Evolutionary conservation across 2,797 vertebrate species (phyloP).

Genomic region (Phrynocephalus forsythii): DNA sequence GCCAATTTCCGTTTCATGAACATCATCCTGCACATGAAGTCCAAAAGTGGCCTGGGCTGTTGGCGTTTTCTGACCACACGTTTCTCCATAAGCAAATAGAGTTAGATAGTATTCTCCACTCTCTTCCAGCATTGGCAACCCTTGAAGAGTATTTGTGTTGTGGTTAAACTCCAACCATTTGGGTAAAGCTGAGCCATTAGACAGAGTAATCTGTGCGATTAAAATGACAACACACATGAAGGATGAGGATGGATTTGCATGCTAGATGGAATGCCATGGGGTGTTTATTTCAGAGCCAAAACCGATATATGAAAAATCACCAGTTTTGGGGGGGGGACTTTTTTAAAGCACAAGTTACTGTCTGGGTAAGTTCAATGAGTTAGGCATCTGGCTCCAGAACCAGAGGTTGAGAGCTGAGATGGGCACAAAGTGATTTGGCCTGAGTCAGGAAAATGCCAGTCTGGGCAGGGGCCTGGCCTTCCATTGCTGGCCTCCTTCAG

Average conservation of each 20-base stretch:
- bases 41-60: constrained; percentile 41
- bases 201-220: constrained; percentile 62
- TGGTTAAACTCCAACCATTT: constrained; percentile 66
- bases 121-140: constrained; percentile 65
- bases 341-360: neutral
- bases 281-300: neutral
- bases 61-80: rapidly evolving
- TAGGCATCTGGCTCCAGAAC: no score
- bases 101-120: constrained; percentile 51
- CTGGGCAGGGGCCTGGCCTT: no score
- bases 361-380: no score
- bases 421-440: no score
- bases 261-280: neutral
- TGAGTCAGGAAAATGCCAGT: no score
- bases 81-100: constrained; percentile 19
- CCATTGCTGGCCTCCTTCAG: no score
- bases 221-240: rapidly evolving
- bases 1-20: neutral
- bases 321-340: neutral
- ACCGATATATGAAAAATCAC: neutral
- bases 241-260: constrained; percentile 4
- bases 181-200: constrained; percentile 56
- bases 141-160: constrained; percentile 37
- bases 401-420: no score
- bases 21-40: constrained; percentile 44